Evolutionary conservation across 2,113 vertebrate species (phyloP).

Genomic region (Casuarius casuarius): DNA sequence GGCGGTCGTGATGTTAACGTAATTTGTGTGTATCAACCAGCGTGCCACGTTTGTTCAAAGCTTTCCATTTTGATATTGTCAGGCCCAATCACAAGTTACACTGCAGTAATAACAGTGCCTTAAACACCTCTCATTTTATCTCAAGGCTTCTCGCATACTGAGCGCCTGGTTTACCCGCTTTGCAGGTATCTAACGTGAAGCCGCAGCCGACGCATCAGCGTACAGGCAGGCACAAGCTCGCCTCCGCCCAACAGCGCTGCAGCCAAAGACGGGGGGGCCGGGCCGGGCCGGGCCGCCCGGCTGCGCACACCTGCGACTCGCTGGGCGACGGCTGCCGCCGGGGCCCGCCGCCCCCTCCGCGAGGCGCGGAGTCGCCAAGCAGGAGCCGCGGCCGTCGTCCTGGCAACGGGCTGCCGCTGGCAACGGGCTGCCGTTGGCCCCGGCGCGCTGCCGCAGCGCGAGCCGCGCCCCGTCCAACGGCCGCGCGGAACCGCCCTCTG

Average conservation of each 20-base stretch:
- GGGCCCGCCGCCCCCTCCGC: too few relatives aligned
- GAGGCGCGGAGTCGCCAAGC: too few relatives aligned
- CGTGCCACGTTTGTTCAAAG: neutral
- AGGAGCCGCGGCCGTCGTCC: too few relatives aligned
- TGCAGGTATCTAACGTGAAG: too few relatives aligned
- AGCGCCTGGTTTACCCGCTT: neutral
- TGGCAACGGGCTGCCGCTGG: neutral
- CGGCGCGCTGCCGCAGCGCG: rapidly evolving
- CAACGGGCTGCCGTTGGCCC: too few relatives aligned
- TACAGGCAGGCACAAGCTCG: too few relatives aligned
- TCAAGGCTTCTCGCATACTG: neutral
- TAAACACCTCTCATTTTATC: neutral
- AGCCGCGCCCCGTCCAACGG: rapidly evolving
- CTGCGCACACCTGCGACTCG: too few relatives aligned
- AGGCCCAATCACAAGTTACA: neutral
- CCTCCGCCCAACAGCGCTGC: too few relatives aligned
- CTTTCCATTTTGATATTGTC: neutral
- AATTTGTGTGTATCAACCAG: rapidly evolving
- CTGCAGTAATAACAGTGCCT: neutral
- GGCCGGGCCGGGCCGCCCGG: too few relatives aligned
- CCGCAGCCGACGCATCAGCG: neutral
- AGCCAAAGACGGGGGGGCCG: too few relatives aligned
- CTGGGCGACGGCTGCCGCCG: too few relatives aligned
- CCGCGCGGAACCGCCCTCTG: neutral
- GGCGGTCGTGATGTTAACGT: rapidly evolving